Conservation (phyloP, 2,113 vertebrate genomes). For the Apistogramma diplotaenia region DNA sequence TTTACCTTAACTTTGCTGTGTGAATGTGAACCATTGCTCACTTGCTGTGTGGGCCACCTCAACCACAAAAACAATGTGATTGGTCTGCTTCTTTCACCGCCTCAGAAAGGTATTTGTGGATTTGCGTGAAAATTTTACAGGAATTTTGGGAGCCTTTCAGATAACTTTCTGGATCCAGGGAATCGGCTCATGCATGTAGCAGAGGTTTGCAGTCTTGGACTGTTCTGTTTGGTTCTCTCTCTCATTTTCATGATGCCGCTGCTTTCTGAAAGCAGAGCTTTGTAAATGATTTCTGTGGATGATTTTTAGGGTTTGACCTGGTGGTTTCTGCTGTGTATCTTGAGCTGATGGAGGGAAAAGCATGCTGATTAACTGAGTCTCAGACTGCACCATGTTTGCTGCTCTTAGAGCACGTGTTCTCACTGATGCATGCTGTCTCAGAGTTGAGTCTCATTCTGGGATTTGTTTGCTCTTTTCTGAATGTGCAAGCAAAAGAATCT, state of each 20-base stretch:
- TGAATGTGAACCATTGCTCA: neutral
- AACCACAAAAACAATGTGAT: neutral
- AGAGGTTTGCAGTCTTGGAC: neutral
- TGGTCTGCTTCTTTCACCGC: neutral
- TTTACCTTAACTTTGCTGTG: neutral
- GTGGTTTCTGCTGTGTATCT: neutral
- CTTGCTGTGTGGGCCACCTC: neutral
- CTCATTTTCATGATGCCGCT: neutral
- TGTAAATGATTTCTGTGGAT: accelerated
- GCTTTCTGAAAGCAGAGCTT: neutral
- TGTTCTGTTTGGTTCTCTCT: neutral
- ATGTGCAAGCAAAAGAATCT: neutral
- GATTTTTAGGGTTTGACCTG: neutral
- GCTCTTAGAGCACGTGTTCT: neutral
- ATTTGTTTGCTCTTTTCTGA: neutral
- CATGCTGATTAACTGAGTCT: no score
- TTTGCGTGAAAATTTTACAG: neutral
- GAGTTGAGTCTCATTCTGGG: accelerated
- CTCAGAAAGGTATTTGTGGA: neutral
- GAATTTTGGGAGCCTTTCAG: neutral
- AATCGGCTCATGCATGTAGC: neutral
- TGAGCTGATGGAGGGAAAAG: neutral
- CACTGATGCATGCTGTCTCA: neutral
- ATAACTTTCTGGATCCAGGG: neutral
- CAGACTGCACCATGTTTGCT: neutral